Evolutionary conservation across 2,113 vertebrate genomes (phyloP).

Genomic region (Suricata suricatta): DNA sequence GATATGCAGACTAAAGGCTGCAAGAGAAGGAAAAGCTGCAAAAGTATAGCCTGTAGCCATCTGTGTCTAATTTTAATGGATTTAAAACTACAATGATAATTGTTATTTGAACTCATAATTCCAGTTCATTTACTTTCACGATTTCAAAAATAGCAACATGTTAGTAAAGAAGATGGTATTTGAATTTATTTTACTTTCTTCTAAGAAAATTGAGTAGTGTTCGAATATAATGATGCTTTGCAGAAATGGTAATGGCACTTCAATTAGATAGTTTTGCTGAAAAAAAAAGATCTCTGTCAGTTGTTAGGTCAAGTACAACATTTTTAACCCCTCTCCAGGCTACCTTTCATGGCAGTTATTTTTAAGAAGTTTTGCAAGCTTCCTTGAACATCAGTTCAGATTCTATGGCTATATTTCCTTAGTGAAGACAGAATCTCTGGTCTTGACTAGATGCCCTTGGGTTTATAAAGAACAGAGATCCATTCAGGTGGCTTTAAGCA

Average conservation of each 20-base stretch:
- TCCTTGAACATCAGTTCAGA: neutral
- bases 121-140: slow-evolving; percentile 14
- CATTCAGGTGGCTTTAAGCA: neutral
- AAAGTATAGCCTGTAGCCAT: neutral
- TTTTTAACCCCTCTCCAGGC: neutral
- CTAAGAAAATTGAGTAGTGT: neutral
- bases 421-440: neutral
- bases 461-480: neutral
- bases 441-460: neutral
- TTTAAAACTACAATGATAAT: slow-evolving; percentile 38
- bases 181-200: neutral
- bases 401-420: neutral
- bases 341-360: neutral
- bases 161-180: slow-evolving; percentile 3
- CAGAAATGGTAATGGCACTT: slow-evolving; percentile 1
- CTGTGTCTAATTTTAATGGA: neutral
- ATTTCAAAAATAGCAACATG: slow-evolving; percentile 32
- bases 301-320: slow-evolving; percentile 1
- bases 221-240: neutral
- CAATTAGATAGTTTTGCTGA: neutral
- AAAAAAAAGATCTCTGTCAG: neutral
- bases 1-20: neutral
- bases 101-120: slow-evolving; percentile 46
- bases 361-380: neutral
- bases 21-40: neutral